Evolutionary conservation across 2,888 invertebrate species (phyloP).

Genomic region (Eristalis arbustorum): DNA sequence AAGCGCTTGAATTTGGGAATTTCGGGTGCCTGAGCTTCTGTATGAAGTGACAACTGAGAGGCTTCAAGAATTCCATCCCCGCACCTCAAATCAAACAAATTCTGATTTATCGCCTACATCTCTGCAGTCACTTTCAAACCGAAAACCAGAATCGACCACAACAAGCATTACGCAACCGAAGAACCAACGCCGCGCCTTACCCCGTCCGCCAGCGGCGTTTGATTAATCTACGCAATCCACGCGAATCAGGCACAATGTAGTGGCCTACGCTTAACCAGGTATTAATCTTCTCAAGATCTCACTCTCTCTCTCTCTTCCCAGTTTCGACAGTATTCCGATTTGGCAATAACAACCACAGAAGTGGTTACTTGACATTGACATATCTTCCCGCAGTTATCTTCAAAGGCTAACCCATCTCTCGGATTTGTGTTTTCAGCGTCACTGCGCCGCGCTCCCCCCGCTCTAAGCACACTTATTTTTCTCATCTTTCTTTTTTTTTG

Average conservation of each 20-base stretch:
- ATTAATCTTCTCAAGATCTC: conserved; percentile 24
- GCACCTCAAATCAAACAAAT: background rate
- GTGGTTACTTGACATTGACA: conserved; percentile 48
- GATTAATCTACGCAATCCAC: conserved; percentile 35
- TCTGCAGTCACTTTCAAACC: background rate
- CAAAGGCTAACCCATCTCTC: conserved; percentile 15
- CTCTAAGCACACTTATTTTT: background rate
- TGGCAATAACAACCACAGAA: conserved; percentile 19
- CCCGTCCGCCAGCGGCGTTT: background rate
- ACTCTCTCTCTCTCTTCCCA: background rate
- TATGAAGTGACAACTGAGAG: no score
- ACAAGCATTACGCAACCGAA: conserved; percentile 27
- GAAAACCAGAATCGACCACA: background rate
- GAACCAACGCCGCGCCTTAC: background rate
- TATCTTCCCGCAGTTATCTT: conserved; percentile 21
- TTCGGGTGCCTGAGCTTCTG: no score
- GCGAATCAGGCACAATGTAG: conserved; percentile 32
- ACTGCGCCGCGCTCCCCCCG: background rate
- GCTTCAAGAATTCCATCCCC: no score
- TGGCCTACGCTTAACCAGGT: conserved; percentile 23
- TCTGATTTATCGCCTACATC: background rate
- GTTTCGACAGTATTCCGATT: no score
- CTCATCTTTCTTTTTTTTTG: background rate
- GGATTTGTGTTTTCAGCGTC: background rate
- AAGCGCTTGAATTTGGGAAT: no score